Percentiles rank a stretch among this genome's conserved stretches.
Evolutionary conservation across 2,113 vertebrate species (phyloP).

Genomic region (Corythaeola cristata): DNA sequence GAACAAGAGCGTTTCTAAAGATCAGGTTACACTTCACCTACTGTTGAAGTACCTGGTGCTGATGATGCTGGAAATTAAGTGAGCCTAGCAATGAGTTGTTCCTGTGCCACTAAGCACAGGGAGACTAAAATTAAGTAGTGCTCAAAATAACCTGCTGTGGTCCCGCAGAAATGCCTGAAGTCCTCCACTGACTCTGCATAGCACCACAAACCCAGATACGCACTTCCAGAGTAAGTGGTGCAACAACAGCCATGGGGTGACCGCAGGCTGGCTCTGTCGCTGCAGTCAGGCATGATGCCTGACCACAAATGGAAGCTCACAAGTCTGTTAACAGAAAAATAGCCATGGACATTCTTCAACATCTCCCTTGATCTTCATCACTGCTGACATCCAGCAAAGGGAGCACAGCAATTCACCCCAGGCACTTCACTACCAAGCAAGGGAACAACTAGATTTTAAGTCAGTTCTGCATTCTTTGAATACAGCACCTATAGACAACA

Average conservation of each 20-base stretch:
- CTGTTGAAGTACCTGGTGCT: background rate
- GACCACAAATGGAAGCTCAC: background rate
- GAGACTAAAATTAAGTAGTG: background rate
- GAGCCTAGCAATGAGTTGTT: background rate
- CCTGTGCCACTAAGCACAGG: background rate
- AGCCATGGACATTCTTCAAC: background rate
- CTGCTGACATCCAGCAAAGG: background rate
- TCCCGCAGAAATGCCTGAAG: background rate
- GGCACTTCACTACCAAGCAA: background rate
- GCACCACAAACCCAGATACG: background rate
- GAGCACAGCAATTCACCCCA: background rate
- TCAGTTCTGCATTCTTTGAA: rapidly evolving
- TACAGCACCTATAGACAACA: background rate
- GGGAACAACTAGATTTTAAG: background rate
- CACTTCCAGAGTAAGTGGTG: background rate
- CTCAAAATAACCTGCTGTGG: background rate
- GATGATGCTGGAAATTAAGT: background rate
- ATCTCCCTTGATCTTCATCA: background rate
- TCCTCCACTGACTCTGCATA: background rate
- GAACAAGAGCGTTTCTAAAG: background rate
- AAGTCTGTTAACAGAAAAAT: background rate
- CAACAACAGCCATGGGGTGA: background rate
- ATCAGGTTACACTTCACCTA: background rate
- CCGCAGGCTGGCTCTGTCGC: background rate
- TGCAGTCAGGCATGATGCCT: background rate